Conservation (phyloP, 2,888 invertebrate species). For the Electrophaes corylata region DNA sequence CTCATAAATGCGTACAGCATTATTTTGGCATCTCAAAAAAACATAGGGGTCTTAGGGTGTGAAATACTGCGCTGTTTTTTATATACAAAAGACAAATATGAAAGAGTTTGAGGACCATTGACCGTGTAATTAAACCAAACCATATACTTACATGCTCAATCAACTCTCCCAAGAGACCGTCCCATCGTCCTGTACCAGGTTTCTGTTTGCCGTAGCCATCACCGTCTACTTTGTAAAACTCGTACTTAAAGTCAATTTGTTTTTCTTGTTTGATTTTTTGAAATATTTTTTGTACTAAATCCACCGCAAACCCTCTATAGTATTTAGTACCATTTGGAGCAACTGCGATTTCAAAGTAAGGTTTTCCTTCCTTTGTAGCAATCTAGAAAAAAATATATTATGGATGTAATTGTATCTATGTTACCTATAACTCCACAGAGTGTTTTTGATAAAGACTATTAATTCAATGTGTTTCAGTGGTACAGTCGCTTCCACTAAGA, state of each 20-base stretch:
- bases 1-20: too few species aligned
- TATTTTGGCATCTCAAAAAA: too few species aligned
- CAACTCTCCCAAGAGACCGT: slow-evolving; percentile 89
- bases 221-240: slow-evolving; percentile 87
- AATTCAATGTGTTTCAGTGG: neutral
- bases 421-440: too few species aligned
- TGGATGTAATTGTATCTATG: neutral
- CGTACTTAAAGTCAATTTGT: slow-evolving; percentile 80
- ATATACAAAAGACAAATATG: too few species aligned
- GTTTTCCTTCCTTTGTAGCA: slow-evolving; percentile 75
- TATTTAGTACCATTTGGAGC: slow-evolving; percentile 67
- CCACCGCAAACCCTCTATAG: slow-evolving; percentile 92
- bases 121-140: neutral
- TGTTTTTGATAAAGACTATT: neutral
- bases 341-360: slow-evolving; percentile 59
- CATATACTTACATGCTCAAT: slow-evolving; percentile 89
- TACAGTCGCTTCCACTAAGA: too few species aligned
- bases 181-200: slow-evolving; percentile 88
- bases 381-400: slow-evolving; percentile 74
- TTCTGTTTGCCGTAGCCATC: slow-evolving; percentile 87
- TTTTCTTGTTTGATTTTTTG: slow-evolving; percentile 55
- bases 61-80: too few species aligned
- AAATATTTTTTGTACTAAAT: slow-evolving; percentile 90
- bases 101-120: too few species aligned
- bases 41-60: too few species aligned